Evolutionary conservation across 2,888 invertebrate genomes (phyloP).

Genomic region (Pammene aurita): DNA sequence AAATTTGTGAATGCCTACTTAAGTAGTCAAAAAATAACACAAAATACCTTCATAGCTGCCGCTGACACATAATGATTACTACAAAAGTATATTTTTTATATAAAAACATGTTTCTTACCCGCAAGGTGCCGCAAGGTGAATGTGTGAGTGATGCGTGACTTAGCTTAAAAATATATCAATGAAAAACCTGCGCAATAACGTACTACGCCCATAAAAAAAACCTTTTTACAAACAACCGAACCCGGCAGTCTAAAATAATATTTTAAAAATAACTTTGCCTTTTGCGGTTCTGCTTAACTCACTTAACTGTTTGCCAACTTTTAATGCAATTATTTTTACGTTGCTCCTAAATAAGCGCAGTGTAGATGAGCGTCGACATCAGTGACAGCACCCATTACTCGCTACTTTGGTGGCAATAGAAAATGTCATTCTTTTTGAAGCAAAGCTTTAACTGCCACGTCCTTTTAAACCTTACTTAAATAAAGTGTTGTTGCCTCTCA

Average conservation of each 20-base stretch:
- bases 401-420: constrained; percentile 13
- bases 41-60: too few relatives aligned
- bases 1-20: too few relatives aligned
- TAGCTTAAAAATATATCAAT: too few relatives aligned
- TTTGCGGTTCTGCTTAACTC: background rate
- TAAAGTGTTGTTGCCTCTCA: too few relatives aligned
- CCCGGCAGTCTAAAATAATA: background rate
- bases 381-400: constrained; percentile 19
- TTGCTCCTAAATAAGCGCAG: background rate
- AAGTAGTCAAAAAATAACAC: too few relatives aligned
- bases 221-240: background rate
- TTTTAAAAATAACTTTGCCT: background rate
- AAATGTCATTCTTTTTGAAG: constrained; percentile 12
- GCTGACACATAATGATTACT: too few relatives aligned
- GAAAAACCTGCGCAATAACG: too few relatives aligned
- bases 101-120: too few relatives aligned
- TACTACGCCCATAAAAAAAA: background rate
- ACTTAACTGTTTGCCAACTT: background rate
- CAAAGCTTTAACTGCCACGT: constrained; percentile 12
- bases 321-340: background rate
- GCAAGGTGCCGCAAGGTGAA: too few relatives aligned
- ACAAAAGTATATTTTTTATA: too few relatives aligned
- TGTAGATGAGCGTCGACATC: background rate
- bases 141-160: too few relatives aligned
- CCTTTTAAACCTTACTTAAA: background rate